Evolutionary conservation across 2,888 invertebrate species (phyloP).

Genomic region (Sicus ferrugineus): DNA sequence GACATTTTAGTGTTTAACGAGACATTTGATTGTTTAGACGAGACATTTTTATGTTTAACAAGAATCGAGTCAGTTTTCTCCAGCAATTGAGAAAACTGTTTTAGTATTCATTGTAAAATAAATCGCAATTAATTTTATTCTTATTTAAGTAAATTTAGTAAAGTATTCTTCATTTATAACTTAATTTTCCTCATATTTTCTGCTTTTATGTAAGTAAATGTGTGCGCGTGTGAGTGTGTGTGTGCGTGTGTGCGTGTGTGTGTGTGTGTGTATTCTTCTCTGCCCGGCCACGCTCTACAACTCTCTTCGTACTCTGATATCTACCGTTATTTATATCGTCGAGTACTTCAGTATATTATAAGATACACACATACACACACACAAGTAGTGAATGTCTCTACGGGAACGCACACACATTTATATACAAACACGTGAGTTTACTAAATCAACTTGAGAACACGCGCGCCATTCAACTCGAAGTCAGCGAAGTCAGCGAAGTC

Average conservation of each 20-base stretch:
- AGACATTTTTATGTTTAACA: not conserved
- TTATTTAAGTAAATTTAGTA: no score
- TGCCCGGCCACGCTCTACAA: no score
- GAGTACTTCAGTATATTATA: not conserved
- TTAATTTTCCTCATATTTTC: no score
- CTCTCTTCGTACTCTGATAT: no score
- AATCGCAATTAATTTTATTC: no score
- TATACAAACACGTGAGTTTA: not conserved
- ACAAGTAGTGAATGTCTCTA: not conserved
- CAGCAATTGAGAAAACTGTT: not conserved
- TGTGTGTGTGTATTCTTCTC: not conserved
- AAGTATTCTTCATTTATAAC: no score
- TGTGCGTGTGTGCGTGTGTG: not conserved
- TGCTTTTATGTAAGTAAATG: not conserved
- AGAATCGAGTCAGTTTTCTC: not conserved
- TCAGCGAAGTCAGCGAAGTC: no score
- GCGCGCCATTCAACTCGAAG: not conserved
- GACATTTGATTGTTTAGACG: no score
- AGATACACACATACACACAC: not conserved
- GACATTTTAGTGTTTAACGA: no score
- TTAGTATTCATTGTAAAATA: not conserved
- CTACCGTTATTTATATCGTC: constrained; percentile 1
- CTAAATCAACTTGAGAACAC: not conserved
- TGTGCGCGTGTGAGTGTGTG: not conserved
- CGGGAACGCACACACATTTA: no score